These are phyloP conservation scores for Bubo scandiacus DNA, from an alignment of 2,113 vertebrate genomes.

Conservation along the genomic window DNA sequence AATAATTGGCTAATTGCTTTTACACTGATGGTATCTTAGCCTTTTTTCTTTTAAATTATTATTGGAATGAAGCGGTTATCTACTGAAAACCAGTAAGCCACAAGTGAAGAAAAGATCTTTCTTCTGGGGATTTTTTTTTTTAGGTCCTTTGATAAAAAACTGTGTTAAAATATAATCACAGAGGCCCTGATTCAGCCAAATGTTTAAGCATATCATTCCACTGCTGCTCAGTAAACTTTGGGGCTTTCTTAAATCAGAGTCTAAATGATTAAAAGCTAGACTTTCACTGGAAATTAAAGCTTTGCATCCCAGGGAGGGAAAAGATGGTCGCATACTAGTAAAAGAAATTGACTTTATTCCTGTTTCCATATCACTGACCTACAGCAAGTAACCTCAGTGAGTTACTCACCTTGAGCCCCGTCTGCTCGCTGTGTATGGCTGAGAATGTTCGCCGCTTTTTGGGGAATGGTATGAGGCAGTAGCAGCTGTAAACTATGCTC, in stretches of 20 bases:
- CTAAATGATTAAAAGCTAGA: not conserved
- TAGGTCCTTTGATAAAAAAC: not conserved
- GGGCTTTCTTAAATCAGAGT: not conserved
- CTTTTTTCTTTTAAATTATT: constrained; percentile 49
- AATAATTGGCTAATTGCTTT: constrained; percentile 60
- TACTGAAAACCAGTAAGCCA: constrained; percentile 24
- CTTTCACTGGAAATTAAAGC: not conserved
- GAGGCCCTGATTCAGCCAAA: not conserved
- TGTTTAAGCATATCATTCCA: not conserved
- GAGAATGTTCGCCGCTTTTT: accelerated
- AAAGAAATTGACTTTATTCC: not conserved
- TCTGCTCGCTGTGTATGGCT: accelerated
- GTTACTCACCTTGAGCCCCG: not conserved
- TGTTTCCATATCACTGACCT: not conserved
- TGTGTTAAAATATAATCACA: not conserved
- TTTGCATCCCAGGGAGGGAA: not conserved
- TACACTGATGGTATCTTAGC: constrained; percentile 21
- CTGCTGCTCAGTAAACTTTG: not conserved
- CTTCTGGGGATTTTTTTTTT: not conserved
- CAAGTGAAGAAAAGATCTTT: constrained; percentile 19
- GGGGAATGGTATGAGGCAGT: not conserved
- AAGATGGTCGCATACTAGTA: not conserved
- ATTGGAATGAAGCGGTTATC: not conserved
- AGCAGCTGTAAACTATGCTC: not conserved
- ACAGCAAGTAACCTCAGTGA: not conserved